A percentile compares a stretch with the other conserved stretches of the same genome.
Conservation (phyloP, 2,113 vertebrate genomes). For the Lasiurus borealis region DNA sequence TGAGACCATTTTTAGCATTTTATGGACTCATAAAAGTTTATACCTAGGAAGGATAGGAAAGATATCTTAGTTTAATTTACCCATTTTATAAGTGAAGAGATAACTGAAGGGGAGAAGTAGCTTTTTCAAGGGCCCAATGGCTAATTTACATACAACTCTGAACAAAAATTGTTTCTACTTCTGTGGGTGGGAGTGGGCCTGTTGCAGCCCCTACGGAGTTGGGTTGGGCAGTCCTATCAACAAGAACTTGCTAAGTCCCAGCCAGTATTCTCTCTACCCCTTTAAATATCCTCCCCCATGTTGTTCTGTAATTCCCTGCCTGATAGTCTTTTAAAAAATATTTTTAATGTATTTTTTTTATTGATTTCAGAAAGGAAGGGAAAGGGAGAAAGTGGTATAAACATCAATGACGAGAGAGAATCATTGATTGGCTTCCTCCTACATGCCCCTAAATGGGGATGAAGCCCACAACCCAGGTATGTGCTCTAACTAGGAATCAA, state of each 20-base stretch:
- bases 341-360: background rate
- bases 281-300: too few species aligned
- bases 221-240: background rate
- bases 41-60: background rate
- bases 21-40: background rate
- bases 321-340: background rate
- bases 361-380: too few species aligned
- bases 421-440: too few species aligned
- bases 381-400: too few species aligned
- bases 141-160: background rate
- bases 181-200: background rate
- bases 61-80: background rate
- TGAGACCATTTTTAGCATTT: conserved; percentile 4
- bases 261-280: background rate
- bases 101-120: background rate
- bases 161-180: background rate
- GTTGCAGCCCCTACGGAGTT: background rate
- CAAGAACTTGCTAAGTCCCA: background rate
- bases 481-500: too few species aligned
- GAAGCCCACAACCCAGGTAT: too few species aligned
- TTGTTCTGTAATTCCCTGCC: background rate
- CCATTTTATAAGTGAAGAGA: conserved; percentile 21
- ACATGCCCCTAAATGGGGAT: too few species aligned
- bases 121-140: background rate
- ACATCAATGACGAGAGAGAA: too few species aligned